phyloP scores from a whole-genome alignment of 2,888 invertebrate genomes.

The Pterostichus madidus region DNA sequence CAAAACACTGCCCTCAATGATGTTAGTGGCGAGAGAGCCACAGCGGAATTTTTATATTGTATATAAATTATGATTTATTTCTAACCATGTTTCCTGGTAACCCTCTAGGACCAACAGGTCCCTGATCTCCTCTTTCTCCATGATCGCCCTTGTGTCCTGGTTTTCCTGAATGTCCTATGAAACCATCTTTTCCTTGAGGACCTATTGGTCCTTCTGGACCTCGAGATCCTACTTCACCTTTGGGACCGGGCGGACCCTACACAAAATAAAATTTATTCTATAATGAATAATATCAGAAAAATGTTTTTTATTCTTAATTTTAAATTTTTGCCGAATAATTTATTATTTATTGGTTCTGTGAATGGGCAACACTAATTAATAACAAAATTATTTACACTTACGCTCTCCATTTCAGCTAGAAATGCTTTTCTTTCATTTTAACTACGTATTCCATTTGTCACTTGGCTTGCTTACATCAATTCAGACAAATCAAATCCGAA shows the following conservation, averaged over 20 bases:
- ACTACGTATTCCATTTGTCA: no score
- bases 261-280: constrained; percentile 12
- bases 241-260: constrained; percentile 72
- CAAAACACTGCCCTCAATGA: no score
- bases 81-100: constrained; percentile 76
- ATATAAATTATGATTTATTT: neutral
- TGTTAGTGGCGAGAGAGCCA: no score
- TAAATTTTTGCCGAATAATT: no score
- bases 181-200: constrained; percentile 71
- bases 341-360: no score
- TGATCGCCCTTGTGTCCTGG: constrained; percentile 76
- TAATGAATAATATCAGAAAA: neutral
- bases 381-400: no score
- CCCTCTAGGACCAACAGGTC: constrained; percentile 77
- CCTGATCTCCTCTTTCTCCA: constrained; percentile 77
- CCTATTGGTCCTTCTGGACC: constrained; percentile 71
- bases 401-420: no score
- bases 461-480: no score
- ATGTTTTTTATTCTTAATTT: no score
- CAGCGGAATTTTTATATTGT: neutral
- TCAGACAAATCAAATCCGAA: no score
- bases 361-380: no score
- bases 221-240: constrained; percentile 73
- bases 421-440: no score
- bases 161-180: constrained; percentile 74